phyloP scores from a whole-genome alignment of 2,888 invertebrate genomes.

The Cremastobaeus sp. region DNA sequence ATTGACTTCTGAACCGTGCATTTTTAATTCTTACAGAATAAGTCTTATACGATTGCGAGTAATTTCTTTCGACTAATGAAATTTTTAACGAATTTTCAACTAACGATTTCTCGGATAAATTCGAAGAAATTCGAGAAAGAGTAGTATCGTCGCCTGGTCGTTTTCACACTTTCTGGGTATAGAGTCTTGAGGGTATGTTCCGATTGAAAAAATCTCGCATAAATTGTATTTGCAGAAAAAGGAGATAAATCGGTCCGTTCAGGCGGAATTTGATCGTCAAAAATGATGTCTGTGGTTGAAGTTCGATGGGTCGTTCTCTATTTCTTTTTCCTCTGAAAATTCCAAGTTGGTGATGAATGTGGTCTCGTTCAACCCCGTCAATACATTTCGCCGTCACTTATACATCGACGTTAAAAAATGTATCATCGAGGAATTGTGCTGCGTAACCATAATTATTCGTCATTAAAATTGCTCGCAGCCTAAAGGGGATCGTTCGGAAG shows the following conservation, averaged over 20 bases:
- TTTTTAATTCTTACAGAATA: constrained; percentile 34
- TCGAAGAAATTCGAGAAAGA: no score
- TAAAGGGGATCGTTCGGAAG: constrained; percentile 27
- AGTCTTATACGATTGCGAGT: constrained; percentile 6
- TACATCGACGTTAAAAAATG: constrained; percentile 22
- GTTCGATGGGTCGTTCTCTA: background rate
- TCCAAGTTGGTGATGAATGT: constrained; percentile 23
- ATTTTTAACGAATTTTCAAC: constrained; percentile 10
- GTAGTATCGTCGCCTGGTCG: background rate
- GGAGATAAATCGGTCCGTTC: no score
- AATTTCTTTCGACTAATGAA: constrained; percentile 39
- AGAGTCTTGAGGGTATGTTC: no score
- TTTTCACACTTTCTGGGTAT: no score
- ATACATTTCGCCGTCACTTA: constrained; percentile 21
- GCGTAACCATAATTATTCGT: constrained; percentile 28
- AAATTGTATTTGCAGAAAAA: no score
- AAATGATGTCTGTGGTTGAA: background rate
- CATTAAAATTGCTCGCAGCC: constrained; percentile 35
- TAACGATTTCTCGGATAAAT: constrained; percentile 1
- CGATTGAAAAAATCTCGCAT: no score
- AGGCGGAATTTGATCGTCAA: no score
- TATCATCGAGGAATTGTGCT: constrained; percentile 7
- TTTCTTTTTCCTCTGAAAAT: no score
- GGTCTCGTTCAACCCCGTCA: constrained; percentile 5
- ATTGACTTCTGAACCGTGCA: constrained; percentile 5